A percentile compares a stretch with the other conserved stretches of the same genome.
Evolutionary conservation across 2,888 invertebrate genomes (phyloP).

Genomic region (Tetheella fluctuosa): DNA sequence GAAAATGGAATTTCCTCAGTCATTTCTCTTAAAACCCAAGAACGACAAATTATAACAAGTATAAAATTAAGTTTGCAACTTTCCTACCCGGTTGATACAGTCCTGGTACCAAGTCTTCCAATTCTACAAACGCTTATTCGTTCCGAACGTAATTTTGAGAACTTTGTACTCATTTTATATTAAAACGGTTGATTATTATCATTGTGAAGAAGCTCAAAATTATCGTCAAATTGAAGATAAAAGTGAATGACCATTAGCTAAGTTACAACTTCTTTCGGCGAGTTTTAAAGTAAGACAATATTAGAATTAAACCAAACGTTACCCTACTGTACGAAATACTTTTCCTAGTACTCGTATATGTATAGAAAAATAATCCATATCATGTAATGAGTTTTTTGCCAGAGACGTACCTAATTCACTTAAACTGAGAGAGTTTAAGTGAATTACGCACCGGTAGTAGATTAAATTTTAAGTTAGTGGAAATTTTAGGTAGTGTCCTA

Average conservation of each 20-base stretch:
- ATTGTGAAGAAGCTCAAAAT: slow-evolving; percentile 3
- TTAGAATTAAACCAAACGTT: not conserved
- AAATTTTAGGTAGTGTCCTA: too few relatives aligned
- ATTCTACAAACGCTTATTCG: slow-evolving; percentile 26
- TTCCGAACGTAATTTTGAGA: slow-evolving; percentile 26
- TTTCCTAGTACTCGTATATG: too few relatives aligned
- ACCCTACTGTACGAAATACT: too few relatives aligned
- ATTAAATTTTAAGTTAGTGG: too few relatives aligned
- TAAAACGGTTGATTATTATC: slow-evolving; percentile 10
- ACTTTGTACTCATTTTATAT: slow-evolving; percentile 23
- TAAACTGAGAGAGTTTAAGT: too few relatives aligned
- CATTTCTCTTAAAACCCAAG: slow-evolving; percentile 30
- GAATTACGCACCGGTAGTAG: too few relatives aligned
- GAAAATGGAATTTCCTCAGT: slow-evolving; percentile 39
- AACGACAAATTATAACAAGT: slow-evolving; percentile 41
- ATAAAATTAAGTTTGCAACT: slow-evolving; percentile 40
- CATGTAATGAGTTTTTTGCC: too few relatives aligned
- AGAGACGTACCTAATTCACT: too few relatives aligned
- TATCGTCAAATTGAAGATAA: not conserved
- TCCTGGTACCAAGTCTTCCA: slow-evolving; percentile 18
- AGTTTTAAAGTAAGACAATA: not conserved
- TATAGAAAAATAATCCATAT: too few relatives aligned
- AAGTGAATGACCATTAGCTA: not conserved
- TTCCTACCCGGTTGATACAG: slow-evolving; percentile 26
- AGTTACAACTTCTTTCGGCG: not conserved